phyloP scores from a whole-genome alignment of 2,797 vertebrate genomes.

The Thaleichthys pacificus region DNA sequence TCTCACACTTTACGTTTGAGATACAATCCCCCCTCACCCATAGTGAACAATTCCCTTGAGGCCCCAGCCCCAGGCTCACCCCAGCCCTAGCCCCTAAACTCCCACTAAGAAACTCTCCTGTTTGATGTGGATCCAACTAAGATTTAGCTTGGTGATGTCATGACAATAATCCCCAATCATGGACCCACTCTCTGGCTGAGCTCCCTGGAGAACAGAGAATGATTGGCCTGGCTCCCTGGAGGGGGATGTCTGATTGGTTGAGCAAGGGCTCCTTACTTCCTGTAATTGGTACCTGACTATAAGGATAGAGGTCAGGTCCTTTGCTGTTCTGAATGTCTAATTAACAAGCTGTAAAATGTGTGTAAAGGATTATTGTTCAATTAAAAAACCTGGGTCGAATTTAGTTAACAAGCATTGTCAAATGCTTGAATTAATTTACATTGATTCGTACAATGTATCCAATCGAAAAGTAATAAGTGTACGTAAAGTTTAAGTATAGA shows the following conservation, averaged over 20 bases:
- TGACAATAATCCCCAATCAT: conserved; percentile 31
- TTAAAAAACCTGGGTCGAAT: neutral
- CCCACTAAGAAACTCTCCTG: neutral
- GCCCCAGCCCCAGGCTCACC: conserved; percentile 5
- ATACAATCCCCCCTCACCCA: neutral
- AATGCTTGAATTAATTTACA: neutral
- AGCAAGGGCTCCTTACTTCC: conserved; percentile 15
- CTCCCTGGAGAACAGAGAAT: conserved; percentile 13
- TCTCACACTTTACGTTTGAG: neutral
- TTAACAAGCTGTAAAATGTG: neutral
- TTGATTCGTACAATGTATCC: neutral
- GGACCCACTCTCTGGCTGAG: conserved; percentile 10
- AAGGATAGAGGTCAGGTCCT: neutral
- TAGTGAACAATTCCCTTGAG: neutral
- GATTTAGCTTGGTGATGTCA: conserved; percentile 46
- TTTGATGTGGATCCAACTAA: conserved; percentile 49
- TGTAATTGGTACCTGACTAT: neutral
- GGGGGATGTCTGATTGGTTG: conserved; percentile 42
- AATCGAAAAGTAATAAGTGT: neutral
- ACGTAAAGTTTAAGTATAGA: too few relatives aligned
- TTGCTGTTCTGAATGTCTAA: neutral
- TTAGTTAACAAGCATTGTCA: neutral
- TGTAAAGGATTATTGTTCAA: neutral
- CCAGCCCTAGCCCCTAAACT: neutral
- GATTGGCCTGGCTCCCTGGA: conserved; percentile 57